These are phyloP conservation scores for Dinomys branickii DNA, from an alignment of 2,113 vertebrate genomes.

Conservation along the genomic window DNA sequence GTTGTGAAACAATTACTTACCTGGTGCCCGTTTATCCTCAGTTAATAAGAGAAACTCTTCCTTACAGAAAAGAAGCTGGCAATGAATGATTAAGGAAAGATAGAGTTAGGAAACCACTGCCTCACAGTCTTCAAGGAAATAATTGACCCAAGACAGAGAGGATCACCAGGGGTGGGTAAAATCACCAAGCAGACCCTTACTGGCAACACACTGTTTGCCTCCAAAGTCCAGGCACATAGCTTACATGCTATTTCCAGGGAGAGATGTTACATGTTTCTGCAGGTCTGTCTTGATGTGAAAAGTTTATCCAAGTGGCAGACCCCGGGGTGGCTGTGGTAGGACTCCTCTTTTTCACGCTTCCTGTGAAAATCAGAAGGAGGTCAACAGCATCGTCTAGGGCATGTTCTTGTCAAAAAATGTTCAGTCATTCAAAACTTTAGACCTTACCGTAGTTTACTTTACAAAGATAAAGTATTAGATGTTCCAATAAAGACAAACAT, in stretches of 20 bases:
- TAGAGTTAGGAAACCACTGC: background rate
- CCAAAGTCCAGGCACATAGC: rapidly evolving
- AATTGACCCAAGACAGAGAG: background rate
- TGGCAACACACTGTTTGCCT: rapidly evolving
- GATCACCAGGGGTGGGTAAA: rapidly evolving
- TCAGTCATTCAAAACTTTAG: background rate
- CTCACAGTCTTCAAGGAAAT: background rate
- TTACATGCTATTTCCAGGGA: rapidly evolving
- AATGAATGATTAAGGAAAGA: background rate
- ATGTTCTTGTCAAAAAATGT: background rate
- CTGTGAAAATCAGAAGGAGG: background rate
- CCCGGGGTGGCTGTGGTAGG: rapidly evolving
- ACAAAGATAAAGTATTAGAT: background rate
- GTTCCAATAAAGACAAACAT: background rate
- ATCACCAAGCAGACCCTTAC: rapidly evolving
- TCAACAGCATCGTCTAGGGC: background rate
- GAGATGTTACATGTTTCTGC: rapidly evolving
- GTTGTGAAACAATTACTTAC: background rate
- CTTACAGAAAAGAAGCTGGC: background rate
- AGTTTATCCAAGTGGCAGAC: rapidly evolving
- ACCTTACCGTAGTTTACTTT: too few species aligned
- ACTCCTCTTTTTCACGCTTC: rapidly evolving
- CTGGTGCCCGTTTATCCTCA: background rate
- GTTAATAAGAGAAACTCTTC: background rate
- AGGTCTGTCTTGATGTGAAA: background rate